Base-by-base conservation (phyloP, 1,140 invertebrate genomes). In the Melanaphis sacchari region DNA sequence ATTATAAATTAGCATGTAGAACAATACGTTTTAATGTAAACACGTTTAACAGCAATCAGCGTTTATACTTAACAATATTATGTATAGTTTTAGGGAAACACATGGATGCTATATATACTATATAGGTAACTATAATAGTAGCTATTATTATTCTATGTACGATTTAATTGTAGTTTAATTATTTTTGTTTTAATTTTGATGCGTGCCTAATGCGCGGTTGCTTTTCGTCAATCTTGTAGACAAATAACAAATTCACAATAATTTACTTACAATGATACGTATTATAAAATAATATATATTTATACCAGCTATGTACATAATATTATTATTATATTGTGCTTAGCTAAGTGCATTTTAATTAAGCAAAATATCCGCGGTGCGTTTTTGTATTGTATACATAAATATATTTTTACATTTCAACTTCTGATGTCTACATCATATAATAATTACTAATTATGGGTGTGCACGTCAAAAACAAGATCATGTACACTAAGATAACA, bases 1-100 rank as follows among this genome's bases (percentile, higher is more conserved):
- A 92, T 92, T 54, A 18, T 93, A 54, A 93, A 85, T 92, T 85
- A 93, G 46, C 91, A n/a, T 54, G 91, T 85, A 84, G 21, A 93
- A 93, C 91, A 84, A 85, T 84, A 85, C 24, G 38, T 66, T 43
- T 90, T 41, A 59, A 90, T 90, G 89, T 90, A 66, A 90, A 90
- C 89, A 90, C 89, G 54, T 66, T 90, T 90, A 59, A 90, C 36
- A 38, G 87, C 87, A 89, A 90, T 90, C 88, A 52, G 87, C 43
- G 22, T 21, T 18, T 49, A 59, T 41, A 31, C 36, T 26, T n/a
- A 59, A 40, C 49, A 18, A 36, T 76, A 76, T 76, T 31, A 26
- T 46, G 36, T 36, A n/a, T 54, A 40, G 87, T 89, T 89, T 89
- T 49, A 41, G 88, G 88, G 38, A 90, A 90, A 90, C 36, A 52